Evolutionary conservation across 2,888 invertebrate genomes (phyloP).

Genomic region (Lasioglossum oenotherae): DNA sequence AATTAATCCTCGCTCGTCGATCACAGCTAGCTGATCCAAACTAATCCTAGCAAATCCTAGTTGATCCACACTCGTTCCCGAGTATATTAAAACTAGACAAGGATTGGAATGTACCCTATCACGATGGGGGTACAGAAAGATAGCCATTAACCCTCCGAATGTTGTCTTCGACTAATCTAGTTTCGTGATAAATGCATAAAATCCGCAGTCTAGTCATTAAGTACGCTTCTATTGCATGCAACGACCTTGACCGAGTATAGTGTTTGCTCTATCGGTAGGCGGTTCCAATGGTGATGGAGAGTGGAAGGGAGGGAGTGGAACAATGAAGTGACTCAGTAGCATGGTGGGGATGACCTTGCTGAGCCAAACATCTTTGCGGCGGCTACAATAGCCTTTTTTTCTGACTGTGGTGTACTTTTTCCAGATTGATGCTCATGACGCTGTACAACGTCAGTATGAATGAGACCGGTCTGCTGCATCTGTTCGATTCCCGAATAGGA

Average conservation of each 20-base stretch:
- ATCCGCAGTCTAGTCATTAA: neutral
- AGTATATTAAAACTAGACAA: neutral
- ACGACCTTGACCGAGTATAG: slow-evolving; percentile 3
- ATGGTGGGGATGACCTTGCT: slow-evolving; percentile 9
- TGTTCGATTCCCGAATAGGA: slow-evolving; percentile 73
- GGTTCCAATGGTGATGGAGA: neutral
- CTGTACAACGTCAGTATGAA: slow-evolving; percentile 83
- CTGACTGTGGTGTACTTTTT: neutral
- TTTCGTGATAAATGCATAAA: neutral
- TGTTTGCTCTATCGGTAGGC: neutral
- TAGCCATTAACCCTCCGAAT: neutral
- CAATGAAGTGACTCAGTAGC: neutral
- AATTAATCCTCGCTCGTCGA: neutral
- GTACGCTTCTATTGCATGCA: neutral
- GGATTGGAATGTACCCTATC: too few relatives aligned
- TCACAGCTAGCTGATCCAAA: neutral
- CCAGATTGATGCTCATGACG: slow-evolving; percentile 81
- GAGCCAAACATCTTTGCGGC: neutral
- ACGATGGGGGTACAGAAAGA: too few relatives aligned
- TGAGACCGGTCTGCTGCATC: slow-evolving; percentile 76
- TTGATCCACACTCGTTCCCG: neutral
- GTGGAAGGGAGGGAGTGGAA: neutral
- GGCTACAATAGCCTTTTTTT: neutral
- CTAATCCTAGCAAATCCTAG: neutral
- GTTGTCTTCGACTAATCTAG: neutral